Evolutionary conservation across 2,113 vertebrate species (phyloP).

Genomic region (Pelecanus crispus): DNA sequence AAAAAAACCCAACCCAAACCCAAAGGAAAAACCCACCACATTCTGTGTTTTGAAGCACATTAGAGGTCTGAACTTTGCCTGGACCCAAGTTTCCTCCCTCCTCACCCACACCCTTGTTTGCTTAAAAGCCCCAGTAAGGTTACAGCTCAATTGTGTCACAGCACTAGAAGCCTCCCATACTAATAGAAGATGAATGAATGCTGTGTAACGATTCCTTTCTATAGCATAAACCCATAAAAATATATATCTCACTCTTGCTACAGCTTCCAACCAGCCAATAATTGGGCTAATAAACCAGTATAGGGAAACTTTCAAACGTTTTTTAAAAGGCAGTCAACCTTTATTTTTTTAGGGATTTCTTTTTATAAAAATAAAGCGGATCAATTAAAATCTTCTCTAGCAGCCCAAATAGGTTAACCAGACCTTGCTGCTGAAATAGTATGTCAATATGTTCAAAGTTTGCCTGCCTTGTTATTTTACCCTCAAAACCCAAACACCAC

Average conservation of each 20-base stretch:
- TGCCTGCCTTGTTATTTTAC: background rate
- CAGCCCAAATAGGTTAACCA: background rate
- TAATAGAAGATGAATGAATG: background rate
- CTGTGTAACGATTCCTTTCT: background rate
- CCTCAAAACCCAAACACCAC: background rate
- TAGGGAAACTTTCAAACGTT: background rate
- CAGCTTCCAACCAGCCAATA: constrained; percentile 6
- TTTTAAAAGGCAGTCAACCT: background rate
- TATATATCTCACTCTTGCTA: constrained; percentile 26
- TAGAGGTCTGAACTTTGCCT: background rate
- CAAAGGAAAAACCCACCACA: background rate
- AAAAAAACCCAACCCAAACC: background rate
- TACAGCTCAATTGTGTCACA: background rate
- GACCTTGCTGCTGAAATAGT: background rate
- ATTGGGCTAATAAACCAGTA: background rate
- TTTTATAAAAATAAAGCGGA: constrained; percentile 46
- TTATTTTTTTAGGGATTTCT: background rate
- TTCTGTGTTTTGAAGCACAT: background rate
- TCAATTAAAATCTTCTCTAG: background rate
- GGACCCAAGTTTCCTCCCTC: constrained; percentile 36
- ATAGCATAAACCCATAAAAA: constrained; percentile 45
- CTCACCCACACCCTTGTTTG: background rate
- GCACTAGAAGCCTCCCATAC: background rate
- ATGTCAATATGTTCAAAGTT: background rate
- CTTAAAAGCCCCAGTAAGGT: background rate